phyloP scores from a whole-genome alignment of 2,888 invertebrate species.

The Theretra japonica region DNA sequence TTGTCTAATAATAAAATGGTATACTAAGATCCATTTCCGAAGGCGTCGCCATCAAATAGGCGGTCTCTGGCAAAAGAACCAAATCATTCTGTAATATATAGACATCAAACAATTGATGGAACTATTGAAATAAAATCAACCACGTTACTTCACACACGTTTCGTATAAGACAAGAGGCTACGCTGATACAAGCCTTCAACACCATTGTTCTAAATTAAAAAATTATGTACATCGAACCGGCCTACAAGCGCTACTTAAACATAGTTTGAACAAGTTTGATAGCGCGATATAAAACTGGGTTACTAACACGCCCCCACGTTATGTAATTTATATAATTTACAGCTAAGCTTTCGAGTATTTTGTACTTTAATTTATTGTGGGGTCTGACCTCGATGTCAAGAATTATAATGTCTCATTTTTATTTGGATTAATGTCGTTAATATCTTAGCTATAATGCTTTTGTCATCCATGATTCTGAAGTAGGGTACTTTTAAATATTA shows the following conservation, averaged over 20 bases:
- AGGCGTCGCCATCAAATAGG: too few relatives aligned
- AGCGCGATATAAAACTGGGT: slow-evolving; percentile 28
- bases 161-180: too few relatives aligned
- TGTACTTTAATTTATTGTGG: slow-evolving; percentile 2
- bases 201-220: slow-evolving; percentile 61
- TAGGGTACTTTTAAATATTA: too few relatives aligned
- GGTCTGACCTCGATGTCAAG: neutral
- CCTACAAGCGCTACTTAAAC: slow-evolving; percentile 51
- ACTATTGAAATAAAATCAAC: too few relatives aligned
- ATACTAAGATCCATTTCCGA: too few relatives aligned
- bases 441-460: neutral
- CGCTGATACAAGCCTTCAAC: too few relatives aligned
- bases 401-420: neutral
- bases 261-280: slow-evolving; percentile 34
- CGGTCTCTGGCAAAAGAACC: too few relatives aligned
- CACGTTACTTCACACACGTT: too few relatives aligned
- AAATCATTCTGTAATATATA: too few relatives aligned
- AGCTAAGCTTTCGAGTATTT: neutral
- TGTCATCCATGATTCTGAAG: neutral
- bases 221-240: slow-evolving; percentile 58
- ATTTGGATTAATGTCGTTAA: neutral
- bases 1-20: too few relatives aligned
- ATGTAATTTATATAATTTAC: slow-evolving; percentile 15
- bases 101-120: too few relatives aligned
- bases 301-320: slow-evolving; percentile 14